A percentile compares a stretch with the other conserved stretches of the same genome.
Conservation (phyloP, 2,797 vertebrate species). For the Phrynocephalus guinanensis region DNA sequence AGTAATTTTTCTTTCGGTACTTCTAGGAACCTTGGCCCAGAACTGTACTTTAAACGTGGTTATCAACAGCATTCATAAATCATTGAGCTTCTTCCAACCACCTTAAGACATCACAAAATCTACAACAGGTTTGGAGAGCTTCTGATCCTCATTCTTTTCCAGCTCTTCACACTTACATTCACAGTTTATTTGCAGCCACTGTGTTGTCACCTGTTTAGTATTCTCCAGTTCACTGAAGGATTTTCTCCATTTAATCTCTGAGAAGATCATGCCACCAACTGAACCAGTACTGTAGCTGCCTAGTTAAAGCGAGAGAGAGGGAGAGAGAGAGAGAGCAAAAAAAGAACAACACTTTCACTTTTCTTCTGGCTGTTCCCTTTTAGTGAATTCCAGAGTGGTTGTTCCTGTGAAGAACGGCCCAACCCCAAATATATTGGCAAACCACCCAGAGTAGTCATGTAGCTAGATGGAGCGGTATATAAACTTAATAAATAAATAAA, state of each 20-base stretch:
- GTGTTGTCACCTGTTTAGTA: constrained; percentile 37
- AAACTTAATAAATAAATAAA: too few species aligned
- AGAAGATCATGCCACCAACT: not conserved
- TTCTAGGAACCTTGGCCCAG: constrained; percentile 22
- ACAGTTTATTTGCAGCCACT: not conserved
- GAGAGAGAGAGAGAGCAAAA: too few species aligned
- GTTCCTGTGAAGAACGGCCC: too few species aligned
- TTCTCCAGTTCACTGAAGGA: not conserved
- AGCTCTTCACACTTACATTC: constrained; percentile 23
- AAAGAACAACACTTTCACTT: too few species aligned
- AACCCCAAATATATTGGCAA: too few species aligned
- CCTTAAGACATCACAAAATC: constrained; percentile 20
- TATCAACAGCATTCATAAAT: constrained; percentile 36
- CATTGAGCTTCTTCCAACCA: constrained; percentile 26
- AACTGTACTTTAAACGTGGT: constrained; percentile 44
- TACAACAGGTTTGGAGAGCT: constrained; percentile 20
- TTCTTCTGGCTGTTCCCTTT: too few species aligned
- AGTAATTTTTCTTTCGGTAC: constrained; percentile 53
- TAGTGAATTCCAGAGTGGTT: too few species aligned
- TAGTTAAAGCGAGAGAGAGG: too few species aligned
- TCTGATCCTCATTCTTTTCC: constrained; percentile 24
- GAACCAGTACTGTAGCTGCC: not conserved
- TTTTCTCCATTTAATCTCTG: not conserved
- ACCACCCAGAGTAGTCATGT: too few species aligned
- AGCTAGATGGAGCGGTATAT: too few species aligned